These are phyloP conservation scores for Clepsis dumicolana DNA, from an alignment of 2,888 invertebrate species.

Conservation along the genomic window DNA sequence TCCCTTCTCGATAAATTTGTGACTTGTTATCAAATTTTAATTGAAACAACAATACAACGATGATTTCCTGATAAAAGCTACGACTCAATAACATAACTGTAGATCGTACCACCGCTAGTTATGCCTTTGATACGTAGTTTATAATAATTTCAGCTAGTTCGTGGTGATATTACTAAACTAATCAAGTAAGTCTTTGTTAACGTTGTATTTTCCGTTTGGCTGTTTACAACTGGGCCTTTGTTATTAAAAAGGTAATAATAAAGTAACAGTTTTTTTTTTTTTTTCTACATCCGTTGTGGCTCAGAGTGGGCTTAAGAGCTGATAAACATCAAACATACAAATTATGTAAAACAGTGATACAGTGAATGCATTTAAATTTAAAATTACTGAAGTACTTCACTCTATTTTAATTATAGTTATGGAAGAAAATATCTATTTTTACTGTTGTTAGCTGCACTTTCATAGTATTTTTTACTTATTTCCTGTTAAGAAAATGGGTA, in stretches of 20 bases:
- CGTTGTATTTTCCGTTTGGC: constrained; percentile 33
- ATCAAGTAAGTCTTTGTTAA: constrained; percentile 42
- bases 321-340: constrained; percentile 20
- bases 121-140: constrained; percentile 36
- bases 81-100: constrained; percentile 30
- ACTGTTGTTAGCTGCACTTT: background rate
- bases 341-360: constrained; percentile 14
- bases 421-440: background rate
- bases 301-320: constrained; percentile 10
- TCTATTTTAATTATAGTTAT: background rate
- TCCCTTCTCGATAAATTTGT: constrained; percentile 30
- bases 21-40: constrained; percentile 52
- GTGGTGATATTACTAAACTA: constrained; percentile 28
- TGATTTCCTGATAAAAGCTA: constrained; percentile 42
- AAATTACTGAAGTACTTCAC: constrained; percentile 2
- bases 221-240: constrained; percentile 26
- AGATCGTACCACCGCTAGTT: constrained; percentile 37
- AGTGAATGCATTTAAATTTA: constrained; percentile 4
- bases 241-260: constrained; percentile 21
- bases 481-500: constrained; percentile 15
- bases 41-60: constrained; percentile 48
- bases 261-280: constrained; percentile 14
- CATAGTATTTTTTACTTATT: background rate
- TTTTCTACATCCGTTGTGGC: background rate
- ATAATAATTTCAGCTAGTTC: constrained; percentile 35